Percentiles rank a stretch among this genome's conserved stretches.
Evolutionary conservation across 2,797 vertebrate species (phyloP).

Genomic region (Sebastes trivittatus): DNA sequence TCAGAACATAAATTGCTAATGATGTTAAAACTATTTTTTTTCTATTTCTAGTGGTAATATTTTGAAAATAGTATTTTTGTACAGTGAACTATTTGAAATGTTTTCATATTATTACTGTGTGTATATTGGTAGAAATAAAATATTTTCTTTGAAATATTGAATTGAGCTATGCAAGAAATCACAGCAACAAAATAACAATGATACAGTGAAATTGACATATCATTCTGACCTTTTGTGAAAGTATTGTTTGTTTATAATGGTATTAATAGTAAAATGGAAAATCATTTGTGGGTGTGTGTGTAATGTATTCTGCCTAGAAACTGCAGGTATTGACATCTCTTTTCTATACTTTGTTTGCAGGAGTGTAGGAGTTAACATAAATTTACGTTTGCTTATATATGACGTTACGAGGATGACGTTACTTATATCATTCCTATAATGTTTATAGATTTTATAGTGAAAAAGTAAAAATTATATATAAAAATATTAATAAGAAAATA

Average conservation of each 20-base stretch:
- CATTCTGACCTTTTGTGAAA: slow-evolving; percentile 13
- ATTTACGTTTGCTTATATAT: too few relatives aligned
- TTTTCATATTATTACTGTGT: slow-evolving; percentile 12
- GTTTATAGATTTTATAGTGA: too few relatives aligned
- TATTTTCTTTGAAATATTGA: not conserved
- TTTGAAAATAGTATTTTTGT: slow-evolving; percentile 48
- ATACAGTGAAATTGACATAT: not conserved
- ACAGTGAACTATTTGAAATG: slow-evolving; percentile 36
- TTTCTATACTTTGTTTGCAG: too few relatives aligned
- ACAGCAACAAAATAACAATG: not conserved
- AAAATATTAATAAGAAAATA: too few relatives aligned
- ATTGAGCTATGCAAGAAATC: slow-evolving; percentile 54
- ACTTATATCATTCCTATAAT: too few relatives aligned
- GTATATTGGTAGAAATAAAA: slow-evolving; percentile 18
- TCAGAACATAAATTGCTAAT: not conserved
- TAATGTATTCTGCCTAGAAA: too few relatives aligned
- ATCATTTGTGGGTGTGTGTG: not conserved
- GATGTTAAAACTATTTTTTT: not conserved
- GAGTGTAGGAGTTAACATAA: too few relatives aligned
- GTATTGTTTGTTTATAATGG: slow-evolving; percentile 27
- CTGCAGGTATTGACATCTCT: too few relatives aligned
- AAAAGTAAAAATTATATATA: accelerated
- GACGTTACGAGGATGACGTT: accelerated
- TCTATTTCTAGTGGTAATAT: slow-evolving; percentile 26
- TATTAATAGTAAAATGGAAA: slow-evolving; percentile 38